Conservation (phyloP, 2,113 vertebrate genomes). For the Dromaius novaehollandiae region DNA sequence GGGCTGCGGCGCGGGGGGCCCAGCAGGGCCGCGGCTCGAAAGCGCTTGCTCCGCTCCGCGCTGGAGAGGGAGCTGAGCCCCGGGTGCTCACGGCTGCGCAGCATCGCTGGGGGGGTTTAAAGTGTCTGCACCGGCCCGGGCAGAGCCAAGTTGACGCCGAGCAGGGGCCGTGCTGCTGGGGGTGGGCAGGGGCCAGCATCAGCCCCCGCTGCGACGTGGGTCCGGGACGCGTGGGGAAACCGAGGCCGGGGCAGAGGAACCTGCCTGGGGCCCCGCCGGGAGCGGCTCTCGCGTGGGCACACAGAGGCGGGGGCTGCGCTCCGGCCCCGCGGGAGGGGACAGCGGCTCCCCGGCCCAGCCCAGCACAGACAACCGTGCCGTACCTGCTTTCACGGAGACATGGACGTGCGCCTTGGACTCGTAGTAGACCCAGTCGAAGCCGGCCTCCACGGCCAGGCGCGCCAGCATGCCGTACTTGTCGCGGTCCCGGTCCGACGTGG, state of each 20-base stretch:
- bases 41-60: neutral
- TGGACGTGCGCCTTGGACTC: conserved; percentile 96
- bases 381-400: conserved; percentile 97
- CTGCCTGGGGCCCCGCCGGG: neutral
- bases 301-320: too few species aligned
- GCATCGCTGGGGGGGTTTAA: neutral
- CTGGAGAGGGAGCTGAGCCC: neutral
- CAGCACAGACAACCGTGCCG: neutral
- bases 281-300: too few species aligned
- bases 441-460: conserved; percentile 94
- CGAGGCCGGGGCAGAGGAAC: neutral
- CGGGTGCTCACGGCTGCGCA: neutral
- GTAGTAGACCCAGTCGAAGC: conserved; percentile 98
- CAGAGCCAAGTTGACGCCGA: neutral
- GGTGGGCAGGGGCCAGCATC: accelerated
- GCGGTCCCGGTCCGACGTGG: conserved; percentile 91
- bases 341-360: too few species aligned
- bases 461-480: conserved; percentile 95
- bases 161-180: accelerated
- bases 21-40: too few species aligned
- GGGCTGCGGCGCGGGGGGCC: neutral
- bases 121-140: accelerated
- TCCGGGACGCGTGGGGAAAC: neutral
- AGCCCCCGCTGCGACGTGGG: accelerated
- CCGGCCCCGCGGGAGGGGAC: too few species aligned